A percentile compares a stretch with the other conserved stretches of the same genome.
Conservation (phyloP, 2,797 vertebrate species). For the Melanitta fusca region DNA sequence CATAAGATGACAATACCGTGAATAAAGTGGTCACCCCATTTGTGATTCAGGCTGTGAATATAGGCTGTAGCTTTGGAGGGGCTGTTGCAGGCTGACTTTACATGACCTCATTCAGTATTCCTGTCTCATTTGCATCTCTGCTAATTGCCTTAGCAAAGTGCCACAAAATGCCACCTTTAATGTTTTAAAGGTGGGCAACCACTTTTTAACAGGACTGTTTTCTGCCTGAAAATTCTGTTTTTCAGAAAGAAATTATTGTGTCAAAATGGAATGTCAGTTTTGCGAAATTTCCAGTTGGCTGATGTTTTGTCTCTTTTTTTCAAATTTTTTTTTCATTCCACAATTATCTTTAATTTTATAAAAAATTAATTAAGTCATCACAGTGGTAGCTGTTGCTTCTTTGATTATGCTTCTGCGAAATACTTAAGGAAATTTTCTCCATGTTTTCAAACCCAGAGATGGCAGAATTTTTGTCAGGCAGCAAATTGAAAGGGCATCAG, state of each 20-base stretch:
- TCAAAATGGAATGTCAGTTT: neutral
- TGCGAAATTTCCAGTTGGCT: neutral
- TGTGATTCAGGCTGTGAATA: neutral
- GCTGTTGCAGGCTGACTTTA: neutral
- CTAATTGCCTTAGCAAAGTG: neutral
- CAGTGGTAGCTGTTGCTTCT: neutral
- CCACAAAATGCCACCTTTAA: fast-evolving
- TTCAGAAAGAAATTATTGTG: neutral
- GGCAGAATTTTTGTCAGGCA: neutral
- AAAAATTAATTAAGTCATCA: neutral
- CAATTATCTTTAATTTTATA: neutral
- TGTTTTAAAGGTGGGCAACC: neutral
- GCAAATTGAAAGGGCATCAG: neutral
- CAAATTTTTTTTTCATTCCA: neutral
- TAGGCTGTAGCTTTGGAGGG: fast-evolving
- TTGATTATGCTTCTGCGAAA: neutral
- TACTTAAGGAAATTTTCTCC: neutral
- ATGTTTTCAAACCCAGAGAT: neutral
- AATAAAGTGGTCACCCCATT: neutral
- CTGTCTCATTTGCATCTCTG: neutral
- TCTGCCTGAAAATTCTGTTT: neutral
- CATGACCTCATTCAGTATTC: neutral
- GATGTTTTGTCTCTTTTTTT: neutral
- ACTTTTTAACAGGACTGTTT: neutral
- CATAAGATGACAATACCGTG: fast-evolving